Conservation (phyloP, 2,888 invertebrate genomes). For the Physocephala rufipes region DNA sequence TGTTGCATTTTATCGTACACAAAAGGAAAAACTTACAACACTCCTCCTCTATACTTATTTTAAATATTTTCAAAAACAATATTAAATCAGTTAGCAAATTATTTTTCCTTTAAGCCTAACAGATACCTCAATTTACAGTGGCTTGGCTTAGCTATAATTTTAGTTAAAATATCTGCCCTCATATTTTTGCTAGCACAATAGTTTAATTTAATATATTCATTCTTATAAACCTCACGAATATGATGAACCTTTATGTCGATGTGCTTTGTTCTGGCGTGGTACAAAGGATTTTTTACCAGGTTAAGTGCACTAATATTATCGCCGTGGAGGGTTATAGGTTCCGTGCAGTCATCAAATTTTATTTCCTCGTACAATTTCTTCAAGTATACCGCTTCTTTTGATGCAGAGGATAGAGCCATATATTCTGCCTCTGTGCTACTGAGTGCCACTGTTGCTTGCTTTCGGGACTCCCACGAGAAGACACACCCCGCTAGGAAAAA, state of each 20-base stretch:
- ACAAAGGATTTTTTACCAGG: not conserved
- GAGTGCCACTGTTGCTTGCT: conserved; percentile 5
- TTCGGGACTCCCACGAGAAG: not conserved
- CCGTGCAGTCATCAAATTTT: not conserved
- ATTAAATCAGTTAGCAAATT: too few relatives aligned
- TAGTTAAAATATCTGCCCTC: not conserved
- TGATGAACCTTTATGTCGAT: not conserved
- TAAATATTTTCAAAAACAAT: not conserved
- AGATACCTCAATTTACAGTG: not conserved
- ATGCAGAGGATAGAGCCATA: not conserved
- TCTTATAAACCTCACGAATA: not conserved
- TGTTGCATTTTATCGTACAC: conserved; percentile 3
- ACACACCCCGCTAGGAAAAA: conserved; percentile 5
- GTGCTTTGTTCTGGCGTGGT: not conserved
- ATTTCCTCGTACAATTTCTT: not conserved
- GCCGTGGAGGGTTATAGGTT: not conserved
- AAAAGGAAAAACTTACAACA: conserved; percentile 29
- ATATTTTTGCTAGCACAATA: not conserved
- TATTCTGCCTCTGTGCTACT: not conserved
- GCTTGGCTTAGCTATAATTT: not conserved
- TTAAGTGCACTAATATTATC: not conserved
- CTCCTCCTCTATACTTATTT: conserved; percentile 37
- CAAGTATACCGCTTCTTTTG: not conserved
- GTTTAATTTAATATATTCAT: not conserved
- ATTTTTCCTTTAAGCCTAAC: not conserved